phyloP scores from a whole-genome alignment of 1,140 invertebrate genomes.

The Zaprionus tsacasi region DNA sequence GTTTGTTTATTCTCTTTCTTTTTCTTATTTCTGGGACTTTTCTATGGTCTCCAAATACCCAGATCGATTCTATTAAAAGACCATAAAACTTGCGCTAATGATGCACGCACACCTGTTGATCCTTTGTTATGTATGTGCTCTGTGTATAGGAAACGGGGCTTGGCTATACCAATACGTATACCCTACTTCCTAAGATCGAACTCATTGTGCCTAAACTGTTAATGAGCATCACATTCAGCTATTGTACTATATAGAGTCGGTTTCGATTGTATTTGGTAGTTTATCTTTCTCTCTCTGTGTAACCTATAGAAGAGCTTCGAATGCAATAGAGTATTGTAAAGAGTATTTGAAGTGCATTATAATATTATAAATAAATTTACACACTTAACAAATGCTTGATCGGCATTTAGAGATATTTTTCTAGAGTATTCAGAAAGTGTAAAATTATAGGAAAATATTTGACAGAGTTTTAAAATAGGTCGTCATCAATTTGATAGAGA shows the following conservation, averaged over 20 bases:
- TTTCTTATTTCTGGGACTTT: constrained; percentile 12
- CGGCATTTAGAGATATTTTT: neutral
- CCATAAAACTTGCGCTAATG: constrained; percentile 70
- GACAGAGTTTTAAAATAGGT: neutral
- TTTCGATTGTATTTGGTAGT: neutral
- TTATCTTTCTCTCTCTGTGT: neutral
- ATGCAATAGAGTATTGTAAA: neutral
- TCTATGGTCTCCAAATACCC: constrained; percentile 12
- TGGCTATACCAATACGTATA: constrained; percentile 1
- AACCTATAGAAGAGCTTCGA: neutral
- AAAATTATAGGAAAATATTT: neutral
- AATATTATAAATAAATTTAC: constrained; percentile 8
- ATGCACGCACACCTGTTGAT: constrained; percentile 75
- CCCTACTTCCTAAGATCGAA: neutral
- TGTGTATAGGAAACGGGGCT: constrained; percentile 26
- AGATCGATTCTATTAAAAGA: constrained; percentile 74
- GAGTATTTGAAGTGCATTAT: neutral
- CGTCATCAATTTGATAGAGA: neutral
- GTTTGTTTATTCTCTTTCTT: constrained; percentile 36
- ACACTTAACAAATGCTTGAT: neutral
- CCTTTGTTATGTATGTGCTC: constrained; percentile 65
- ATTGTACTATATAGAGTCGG: neutral
- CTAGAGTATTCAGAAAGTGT: neutral
- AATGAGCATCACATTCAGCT: constrained; percentile 16
- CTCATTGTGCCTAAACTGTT: constrained; percentile 35